A percentile compares a stretch with the other conserved stretches of the same genome.
Conservation (phyloP, 2,113 vertebrate genomes). For the Mustela lutreola region DNA sequence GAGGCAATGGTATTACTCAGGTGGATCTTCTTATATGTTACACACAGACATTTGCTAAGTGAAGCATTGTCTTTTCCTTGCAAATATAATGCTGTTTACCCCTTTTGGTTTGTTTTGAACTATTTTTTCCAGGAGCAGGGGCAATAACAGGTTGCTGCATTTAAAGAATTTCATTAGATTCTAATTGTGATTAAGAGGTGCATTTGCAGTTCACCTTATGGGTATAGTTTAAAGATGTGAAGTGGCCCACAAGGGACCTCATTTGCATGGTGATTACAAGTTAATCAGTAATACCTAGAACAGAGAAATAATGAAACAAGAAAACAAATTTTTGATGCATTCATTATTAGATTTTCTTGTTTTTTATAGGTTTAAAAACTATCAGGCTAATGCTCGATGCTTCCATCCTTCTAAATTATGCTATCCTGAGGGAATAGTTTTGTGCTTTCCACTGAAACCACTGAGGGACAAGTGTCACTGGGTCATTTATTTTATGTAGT, state of each 20-base stretch:
- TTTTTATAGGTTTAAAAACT: slow-evolving; percentile 72
- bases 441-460: slow-evolving; percentile 7
- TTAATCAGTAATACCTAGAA: slow-evolving; percentile 74
- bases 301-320: slow-evolving; percentile 75
- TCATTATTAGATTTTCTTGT: slow-evolving; percentile 67
- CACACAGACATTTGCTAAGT: background rate
- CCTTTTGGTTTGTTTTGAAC: slow-evolving; percentile 8
- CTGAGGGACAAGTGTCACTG: background rate
- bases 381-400: slow-evolving; percentile 1
- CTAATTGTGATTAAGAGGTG: slow-evolving; percentile 71
- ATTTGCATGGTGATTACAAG: slow-evolving; percentile 74
- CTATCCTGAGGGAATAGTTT: slow-evolving; percentile 52
- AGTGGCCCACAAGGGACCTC: slow-evolving; percentile 75
- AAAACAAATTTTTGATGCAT: slow-evolving; percentile 76
- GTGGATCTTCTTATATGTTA: background rate
- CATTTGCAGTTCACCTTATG: slow-evolving; percentile 69
- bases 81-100: background rate
- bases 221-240: slow-evolving; percentile 78
- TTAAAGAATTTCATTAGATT: slow-evolving; percentile 71
- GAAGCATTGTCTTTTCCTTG: background rate
- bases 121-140: slow-evolving; percentile 15
- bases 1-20: background rate
- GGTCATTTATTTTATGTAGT: slow-evolving; percentile 64
- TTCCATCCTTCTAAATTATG: slow-evolving; percentile 56
- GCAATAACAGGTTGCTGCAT: slow-evolving; percentile 56